phyloP scores from a whole-genome alignment of 2,113 vertebrate genomes.

The Castor canadensis region DNA sequence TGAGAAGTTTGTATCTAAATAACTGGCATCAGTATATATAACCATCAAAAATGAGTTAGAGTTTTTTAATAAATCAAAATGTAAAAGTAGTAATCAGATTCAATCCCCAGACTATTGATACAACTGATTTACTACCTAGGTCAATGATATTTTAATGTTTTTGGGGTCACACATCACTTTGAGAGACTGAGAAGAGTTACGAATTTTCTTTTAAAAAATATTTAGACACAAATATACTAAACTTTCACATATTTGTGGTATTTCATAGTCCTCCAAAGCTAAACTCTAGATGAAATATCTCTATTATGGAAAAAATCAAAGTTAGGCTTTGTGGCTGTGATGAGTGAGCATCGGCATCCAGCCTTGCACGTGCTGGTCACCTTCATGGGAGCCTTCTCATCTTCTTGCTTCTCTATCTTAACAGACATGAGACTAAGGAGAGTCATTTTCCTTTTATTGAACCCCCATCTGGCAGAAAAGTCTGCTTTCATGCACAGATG shows the following conservation, averaged over 20 bases:
- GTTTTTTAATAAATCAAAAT: neutral
- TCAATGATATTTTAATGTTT: neutral
- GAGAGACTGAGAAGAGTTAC: neutral
- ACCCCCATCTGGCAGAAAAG: neutral
- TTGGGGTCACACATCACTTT: neutral
- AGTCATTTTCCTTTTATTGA: neutral
- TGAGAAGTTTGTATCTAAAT: neutral
- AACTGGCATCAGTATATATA: neutral
- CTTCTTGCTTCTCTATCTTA: neutral
- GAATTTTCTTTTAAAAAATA: neutral
- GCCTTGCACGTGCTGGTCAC: neutral
- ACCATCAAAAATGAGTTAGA: neutral
- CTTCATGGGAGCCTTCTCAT: neutral
- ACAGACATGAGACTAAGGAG: neutral
- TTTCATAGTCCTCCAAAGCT: neutral
- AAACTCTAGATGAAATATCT: neutral
- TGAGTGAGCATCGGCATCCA: neutral
- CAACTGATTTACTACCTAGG: neutral
- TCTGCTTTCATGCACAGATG: neutral
- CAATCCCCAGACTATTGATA: neutral
- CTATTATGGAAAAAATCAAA: neutral
- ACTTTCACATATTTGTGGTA: neutral
- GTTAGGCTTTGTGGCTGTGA: neutral
- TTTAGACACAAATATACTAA: neutral
- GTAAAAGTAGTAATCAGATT: neutral